Conservation (phyloP, 2,888 invertebrate genomes). For the Dryobota labecula region DNA sequence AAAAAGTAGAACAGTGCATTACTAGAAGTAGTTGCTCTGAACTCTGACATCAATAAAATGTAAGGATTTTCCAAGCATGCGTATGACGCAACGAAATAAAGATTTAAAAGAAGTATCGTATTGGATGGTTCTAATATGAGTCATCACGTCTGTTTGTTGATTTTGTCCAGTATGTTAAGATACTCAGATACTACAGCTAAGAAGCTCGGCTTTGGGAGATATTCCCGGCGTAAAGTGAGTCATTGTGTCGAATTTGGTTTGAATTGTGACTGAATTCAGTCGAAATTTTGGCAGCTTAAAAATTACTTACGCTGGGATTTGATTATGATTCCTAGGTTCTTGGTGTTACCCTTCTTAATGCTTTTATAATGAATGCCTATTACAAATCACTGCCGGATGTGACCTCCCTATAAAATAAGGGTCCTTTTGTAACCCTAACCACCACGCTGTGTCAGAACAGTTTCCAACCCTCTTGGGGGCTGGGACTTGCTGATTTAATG, state of each 20-base stretch:
- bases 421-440: constrained; percentile 5
- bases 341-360: constrained; percentile 17
- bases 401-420: constrained; percentile 14
- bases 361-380: constrained; percentile 16
- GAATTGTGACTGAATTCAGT: background rate
- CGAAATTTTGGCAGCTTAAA: constrained; percentile 15
- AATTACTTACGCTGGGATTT: constrained; percentile 20
- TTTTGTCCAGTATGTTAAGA: constrained; percentile 36
- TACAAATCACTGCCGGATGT: constrained; percentile 13
- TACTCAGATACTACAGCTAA: constrained; percentile 29
- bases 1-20: constrained; percentile 45
- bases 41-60: constrained; percentile 72
- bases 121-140: constrained; percentile 44
- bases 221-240: constrained; percentile 35
- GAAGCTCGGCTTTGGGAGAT: constrained; percentile 24
- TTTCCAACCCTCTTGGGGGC: background rate
- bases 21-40: constrained; percentile 62
- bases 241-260: constrained; percentile 33
- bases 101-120: constrained; percentile 37
- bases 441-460: background rate
- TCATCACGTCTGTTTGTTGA: constrained; percentile 62
- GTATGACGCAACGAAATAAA: constrained; percentile 73
- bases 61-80: constrained; percentile 74
- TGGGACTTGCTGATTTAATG: background rate
- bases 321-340: constrained; percentile 27